Evolutionary conservation across 2,113 vertebrate genomes (phyloP).

Genomic region (Aplodontia rufa): DNA sequence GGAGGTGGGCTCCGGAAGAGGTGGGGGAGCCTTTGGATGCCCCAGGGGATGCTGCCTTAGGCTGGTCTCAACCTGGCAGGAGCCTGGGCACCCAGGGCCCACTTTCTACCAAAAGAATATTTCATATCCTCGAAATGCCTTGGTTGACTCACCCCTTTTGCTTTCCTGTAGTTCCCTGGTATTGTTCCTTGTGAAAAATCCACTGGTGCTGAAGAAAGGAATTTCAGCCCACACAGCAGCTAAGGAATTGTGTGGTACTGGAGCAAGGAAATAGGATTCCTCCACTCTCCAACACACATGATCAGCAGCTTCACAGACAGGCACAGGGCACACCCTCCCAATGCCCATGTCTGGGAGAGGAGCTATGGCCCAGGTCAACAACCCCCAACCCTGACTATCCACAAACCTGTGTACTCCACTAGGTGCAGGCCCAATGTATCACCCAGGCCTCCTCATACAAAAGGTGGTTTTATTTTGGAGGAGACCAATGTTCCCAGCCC

Average conservation of each 20-base stretch:
- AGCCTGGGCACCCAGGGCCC: neutral
- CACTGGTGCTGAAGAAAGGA: constrained; percentile 27
- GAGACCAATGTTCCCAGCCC: neutral
- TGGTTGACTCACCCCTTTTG: neutral
- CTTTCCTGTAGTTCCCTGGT: neutral
- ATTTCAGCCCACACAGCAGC: constrained; percentile 41
- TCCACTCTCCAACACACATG: neutral
- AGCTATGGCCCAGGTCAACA: neutral
- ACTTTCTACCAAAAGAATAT: neutral
- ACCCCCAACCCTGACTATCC: neutral
- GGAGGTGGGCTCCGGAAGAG: neutral
- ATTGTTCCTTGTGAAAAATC: constrained; percentile 51
- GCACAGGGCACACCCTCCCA: neutral
- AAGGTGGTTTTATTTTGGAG: constrained; percentile 69
- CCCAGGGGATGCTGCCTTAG: neutral
- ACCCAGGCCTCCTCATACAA: constrained; percentile 33
- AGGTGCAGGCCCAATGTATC: neutral
- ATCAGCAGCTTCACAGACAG: neutral
- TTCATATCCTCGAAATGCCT: neutral
- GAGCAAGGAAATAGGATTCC: neutral
- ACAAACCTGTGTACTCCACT: neutral
- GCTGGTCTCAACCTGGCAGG: neutral
- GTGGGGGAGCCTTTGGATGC: neutral
- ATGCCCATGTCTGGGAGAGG: fast-evolving
- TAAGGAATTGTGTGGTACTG: neutral